phyloP scores from a whole-genome alignment of 2,888 invertebrate genomes.

The Luperina testacea region DNA sequence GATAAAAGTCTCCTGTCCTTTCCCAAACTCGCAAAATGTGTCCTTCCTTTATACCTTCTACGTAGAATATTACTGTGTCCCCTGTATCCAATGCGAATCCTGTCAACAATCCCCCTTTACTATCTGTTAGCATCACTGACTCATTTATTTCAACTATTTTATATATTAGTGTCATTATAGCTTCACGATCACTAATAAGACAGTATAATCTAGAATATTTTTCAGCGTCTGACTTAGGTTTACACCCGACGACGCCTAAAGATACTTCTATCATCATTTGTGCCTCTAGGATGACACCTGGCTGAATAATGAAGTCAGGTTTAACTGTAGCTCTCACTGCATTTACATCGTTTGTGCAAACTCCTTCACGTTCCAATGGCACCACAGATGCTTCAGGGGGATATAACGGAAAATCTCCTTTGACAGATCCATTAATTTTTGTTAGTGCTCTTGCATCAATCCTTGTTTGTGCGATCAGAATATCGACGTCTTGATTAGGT shows the following conservation, averaged over 20 bases:
- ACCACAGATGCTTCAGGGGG: conserved; percentile 72
- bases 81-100: conserved; percentile 84
- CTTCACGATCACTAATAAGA: conserved; percentile 68
- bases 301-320: conserved; percentile 73
- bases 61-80: conserved; percentile 74
- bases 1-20: conserved; percentile 76
- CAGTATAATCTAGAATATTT: conserved; percentile 81
- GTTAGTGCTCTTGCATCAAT: conserved; percentile 78
- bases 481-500: conserved; percentile 69
- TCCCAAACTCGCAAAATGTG: conserved; percentile 81
- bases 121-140: conserved; percentile 52
- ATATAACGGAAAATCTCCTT: conserved; percentile 81
- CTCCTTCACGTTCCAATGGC: conserved; percentile 70
- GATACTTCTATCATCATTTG: conserved; percentile 84
- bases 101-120: conserved; percentile 73
- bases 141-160: conserved; percentile 78
- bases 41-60: conserved; percentile 83
- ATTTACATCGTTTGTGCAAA: conserved; percentile 85
- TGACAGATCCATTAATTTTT: conserved; percentile 74
- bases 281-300: conserved; percentile 76
- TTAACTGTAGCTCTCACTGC: conserved; percentile 68
- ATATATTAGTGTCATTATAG: conserved; percentile 70
- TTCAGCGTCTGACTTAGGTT: conserved; percentile 63
- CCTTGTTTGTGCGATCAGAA: conserved; percentile 80
- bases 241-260: conserved; percentile 83